Evolutionary conservation across 2,888 invertebrate genomes (phyloP), one percentile per base, ranked within the genome.

Genomic region (Leptothorax acervorum): DNA sequence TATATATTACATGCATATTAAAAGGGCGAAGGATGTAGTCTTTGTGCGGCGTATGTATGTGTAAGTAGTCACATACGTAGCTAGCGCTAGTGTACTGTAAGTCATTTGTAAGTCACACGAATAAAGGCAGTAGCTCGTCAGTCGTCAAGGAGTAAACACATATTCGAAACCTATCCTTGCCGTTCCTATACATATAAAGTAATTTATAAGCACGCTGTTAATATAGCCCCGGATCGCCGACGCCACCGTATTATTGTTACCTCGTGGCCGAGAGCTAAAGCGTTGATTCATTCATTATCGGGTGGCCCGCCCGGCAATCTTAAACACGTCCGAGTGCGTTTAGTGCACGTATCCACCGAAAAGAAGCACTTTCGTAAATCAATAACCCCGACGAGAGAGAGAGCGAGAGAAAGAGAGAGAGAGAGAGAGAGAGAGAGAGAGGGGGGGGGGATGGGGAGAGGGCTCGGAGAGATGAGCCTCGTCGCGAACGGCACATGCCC

Each of bases 401-500:
- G 28, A 9, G 18, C 31, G 48, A n/a, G 4, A 48, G 18, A 9
- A 2, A 18, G 15, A 28, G 8, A 18, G 15, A 28, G n/a, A 51
- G 71, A 45, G 8, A 51, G 11, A 31, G 28, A 18, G 15, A 28
- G 8, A 18, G 15, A 28, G n/a, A 51, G 71, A 45, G 8, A 51
- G n/a, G n/a, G n/a, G n/a, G n/a, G n/a, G n/a, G 23, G 23, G 23
- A 23, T 23, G 3, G 28, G 28, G 71, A 12, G 60, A 2, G 23
- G 23, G 23, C 23, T 0, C 23, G 23, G 28, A 18, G 73, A 28
- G 3, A 28, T 28, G 39, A 15, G 55, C n/a, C 5, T 11, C 48
- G 23, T 74, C 53, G 66, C 66, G 76, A 76, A 55, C 31, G 53
- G 42, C 70, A 78, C 78, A 78, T 70, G 75, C 65, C 65, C 75